A percentile compares a stretch with the other conserved stretches of the same genome.
phyloP scores from a whole-genome alignment of 2,888 invertebrate species.

The Tachina fera region DNA sequence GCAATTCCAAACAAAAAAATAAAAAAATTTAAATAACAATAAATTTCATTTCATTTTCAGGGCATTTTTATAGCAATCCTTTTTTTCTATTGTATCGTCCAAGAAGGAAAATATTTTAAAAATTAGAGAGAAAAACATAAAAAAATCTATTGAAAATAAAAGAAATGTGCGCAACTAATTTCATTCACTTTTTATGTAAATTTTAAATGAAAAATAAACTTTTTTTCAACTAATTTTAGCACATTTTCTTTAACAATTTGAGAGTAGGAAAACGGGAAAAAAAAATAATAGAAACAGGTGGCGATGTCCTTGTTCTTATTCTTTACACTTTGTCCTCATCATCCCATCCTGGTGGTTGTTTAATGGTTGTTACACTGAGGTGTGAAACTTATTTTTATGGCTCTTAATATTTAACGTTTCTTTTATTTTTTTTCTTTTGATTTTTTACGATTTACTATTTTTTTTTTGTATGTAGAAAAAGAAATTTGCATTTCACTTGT shows the following conservation, averaged over 20 bases:
- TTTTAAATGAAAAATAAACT: slow-evolving; percentile 58
- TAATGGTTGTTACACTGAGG: slow-evolving; percentile 66
- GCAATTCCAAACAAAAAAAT: slow-evolving; percentile 2
- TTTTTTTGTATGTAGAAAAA: slow-evolving; percentile 8
- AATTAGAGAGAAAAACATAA: slow-evolving; percentile 6
- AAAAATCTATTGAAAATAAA: slow-evolving; percentile 57
- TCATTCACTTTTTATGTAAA: slow-evolving; percentile 70
- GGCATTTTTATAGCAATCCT: slow-evolving; percentile 56
- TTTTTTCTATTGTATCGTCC: slow-evolving; percentile 4
- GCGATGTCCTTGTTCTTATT: slow-evolving; percentile 16
- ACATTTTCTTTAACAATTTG: slow-evolving; percentile 61
- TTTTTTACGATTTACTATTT: slow-evolving; percentile 24
- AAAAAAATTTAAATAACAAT: slow-evolving; percentile 65
- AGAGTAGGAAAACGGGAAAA: slow-evolving; percentile 20
- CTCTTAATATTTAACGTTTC: slow-evolving; percentile 68
- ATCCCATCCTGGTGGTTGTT: slow-evolving; percentile 66
- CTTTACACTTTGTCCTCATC: slow-evolving; percentile 26
- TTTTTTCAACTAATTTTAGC: slow-evolving; percentile 63
- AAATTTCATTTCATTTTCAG: slow-evolving; percentile 48
- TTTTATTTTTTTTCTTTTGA: slow-evolving; percentile 5
- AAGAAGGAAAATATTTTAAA: slow-evolving; percentile 2
- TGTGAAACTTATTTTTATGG: slow-evolving; percentile 72
- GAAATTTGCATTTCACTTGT: slow-evolving; percentile 67
- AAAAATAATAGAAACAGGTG: slow-evolving; percentile 63
- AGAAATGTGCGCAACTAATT: slow-evolving; percentile 70